Base-by-base conservation (phyloP, 2,888 invertebrate genomes). In the Ectobius pallidus region DNA sequence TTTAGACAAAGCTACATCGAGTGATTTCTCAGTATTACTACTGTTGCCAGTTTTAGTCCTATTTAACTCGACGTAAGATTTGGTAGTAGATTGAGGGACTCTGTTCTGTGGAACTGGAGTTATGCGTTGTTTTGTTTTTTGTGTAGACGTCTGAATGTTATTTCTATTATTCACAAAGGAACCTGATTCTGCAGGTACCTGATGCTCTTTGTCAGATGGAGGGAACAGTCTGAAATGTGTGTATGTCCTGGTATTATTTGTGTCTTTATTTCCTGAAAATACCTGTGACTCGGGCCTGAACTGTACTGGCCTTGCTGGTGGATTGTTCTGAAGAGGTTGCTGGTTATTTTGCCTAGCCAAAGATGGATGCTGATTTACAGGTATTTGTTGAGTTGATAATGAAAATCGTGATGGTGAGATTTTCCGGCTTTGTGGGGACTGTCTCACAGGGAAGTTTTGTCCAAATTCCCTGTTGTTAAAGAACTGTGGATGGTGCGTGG, bases 131-230 rank as follows among this genome's bases (percentile, higher is more conserved):
- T 46, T 68, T 18, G 16, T 42, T 20, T 20, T 34, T n/a, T 18
- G n/a, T 65, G 49, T 46, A 25, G 58, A 49, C 32, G 65, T 69
- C 7, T 71, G 20, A 18, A 27, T n/a, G 76, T 80, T 81, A 18
- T 80, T 80, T 20, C 82, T 81, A 75, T 82, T 86, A 46, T 88
- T 87, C 1, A 88, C 89, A 79, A 94, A 93, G 0, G 93, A 92
- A 0, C 92, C 91, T 7, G 91, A 90, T 82, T 94, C 94, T 9
- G 93, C 92, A 0, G 90, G 87, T 1, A 90, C 87, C 80, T 92
- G 92, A 79, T 88, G 87, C 81, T 93, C 92, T 74, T 82, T 67
- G 62, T 71, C 72, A 30, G 63, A 46, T 25, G 49, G 16, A 30
- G 44, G 18, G 3, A 71, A 63, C 20, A 49, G 34, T 34, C 46